Conservation (phyloP, 2,888 invertebrate genomes). For the Scaptomyza flava region DNA sequence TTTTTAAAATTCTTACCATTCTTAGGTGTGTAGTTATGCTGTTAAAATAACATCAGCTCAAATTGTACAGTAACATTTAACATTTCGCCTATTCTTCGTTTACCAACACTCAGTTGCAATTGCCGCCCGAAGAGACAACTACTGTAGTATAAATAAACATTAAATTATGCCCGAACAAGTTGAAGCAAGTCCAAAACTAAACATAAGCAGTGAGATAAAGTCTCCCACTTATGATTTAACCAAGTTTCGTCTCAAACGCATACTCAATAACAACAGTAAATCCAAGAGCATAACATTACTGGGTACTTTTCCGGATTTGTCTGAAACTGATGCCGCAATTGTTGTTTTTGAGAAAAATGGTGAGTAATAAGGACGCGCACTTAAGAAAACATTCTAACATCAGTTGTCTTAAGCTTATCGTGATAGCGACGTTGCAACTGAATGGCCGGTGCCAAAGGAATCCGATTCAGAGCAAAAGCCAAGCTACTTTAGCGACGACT, state of each 20-base stretch:
- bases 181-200: constrained; percentile 38
- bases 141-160: constrained; percentile 33
- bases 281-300: constrained; percentile 88
- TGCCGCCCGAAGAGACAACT: constrained; percentile 23
- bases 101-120: constrained; percentile 14
- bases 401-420: constrained; percentile 86
- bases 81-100: not conserved
- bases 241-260: constrained; percentile 88
- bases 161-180: constrained; percentile 49
- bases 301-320: constrained; percentile 87
- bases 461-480: constrained; percentile 32
- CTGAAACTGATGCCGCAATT: constrained; percentile 87
- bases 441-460: not conserved
- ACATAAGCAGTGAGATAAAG: constrained; percentile 49
- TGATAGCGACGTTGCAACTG: constrained; percentile 81
- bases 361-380: constrained; percentile 7
- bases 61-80: not conserved
- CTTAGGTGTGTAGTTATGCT: constrained; percentile 13
- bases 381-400: not conserved
- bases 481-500: constrained; percentile 87
- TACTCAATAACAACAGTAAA: constrained; percentile 90
- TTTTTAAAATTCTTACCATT: not conserved
- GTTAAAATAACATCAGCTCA: constrained; percentile 2
- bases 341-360: constrained; percentile 92
- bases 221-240: constrained; percentile 85